These are phyloP conservation scores for Apolygus lucorum DNA, from an alignment of 1,140 invertebrate species.

Conservation along the genomic window DNA sequence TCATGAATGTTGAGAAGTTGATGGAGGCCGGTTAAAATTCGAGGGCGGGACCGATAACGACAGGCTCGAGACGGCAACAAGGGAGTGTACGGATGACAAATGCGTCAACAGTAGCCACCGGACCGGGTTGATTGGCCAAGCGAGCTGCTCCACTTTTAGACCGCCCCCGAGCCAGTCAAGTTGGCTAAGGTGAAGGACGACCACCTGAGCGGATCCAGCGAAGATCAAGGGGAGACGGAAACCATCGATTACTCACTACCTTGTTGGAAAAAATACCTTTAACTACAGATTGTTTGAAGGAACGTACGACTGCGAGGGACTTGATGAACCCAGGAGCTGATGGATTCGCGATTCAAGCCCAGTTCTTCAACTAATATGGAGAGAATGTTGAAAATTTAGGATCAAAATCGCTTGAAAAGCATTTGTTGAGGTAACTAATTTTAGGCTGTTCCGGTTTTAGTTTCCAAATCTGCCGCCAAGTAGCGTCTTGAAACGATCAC, in stretches of 20 bases:
- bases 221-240: background rate
- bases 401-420: too few relatives aligned
- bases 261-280: background rate
- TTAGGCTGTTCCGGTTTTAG: too few relatives aligned
- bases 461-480: too few relatives aligned
- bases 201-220: background rate
- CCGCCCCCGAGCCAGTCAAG: background rate
- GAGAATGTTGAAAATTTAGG: too few relatives aligned
- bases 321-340: too few relatives aligned
- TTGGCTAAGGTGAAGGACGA: background rate
- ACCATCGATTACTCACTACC: background rate
- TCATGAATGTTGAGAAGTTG: too few relatives aligned
- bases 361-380: too few relatives aligned
- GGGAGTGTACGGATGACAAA: background rate
- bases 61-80: background rate
- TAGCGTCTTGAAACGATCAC: too few relatives aligned
- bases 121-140: constrained; percentile 6
- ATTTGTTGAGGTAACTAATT: too few relatives aligned
- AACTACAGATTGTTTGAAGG: background rate
- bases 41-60: too few relatives aligned
- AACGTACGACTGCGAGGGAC: background rate
- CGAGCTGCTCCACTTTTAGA: background rate
- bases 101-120: background rate
- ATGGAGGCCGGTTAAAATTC: too few relatives aligned
- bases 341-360: too few relatives aligned